These are phyloP conservation scores for Oncorhynchus clarkii DNA, from an alignment of 2,113 vertebrate genomes.

Conservation along the genomic window DNA sequence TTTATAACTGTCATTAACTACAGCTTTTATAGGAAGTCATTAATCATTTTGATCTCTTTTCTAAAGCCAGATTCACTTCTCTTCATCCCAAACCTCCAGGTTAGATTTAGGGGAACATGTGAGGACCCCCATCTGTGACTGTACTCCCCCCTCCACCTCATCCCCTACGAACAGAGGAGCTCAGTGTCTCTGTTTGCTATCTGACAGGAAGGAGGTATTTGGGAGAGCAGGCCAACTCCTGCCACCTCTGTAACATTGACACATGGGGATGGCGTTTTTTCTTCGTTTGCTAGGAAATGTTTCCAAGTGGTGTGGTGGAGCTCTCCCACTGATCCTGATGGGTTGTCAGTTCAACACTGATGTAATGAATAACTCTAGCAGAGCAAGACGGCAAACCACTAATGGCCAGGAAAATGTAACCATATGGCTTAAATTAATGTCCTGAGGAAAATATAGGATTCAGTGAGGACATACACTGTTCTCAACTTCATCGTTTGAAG, in stretches of 20 bases:
- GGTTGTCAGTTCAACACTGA: constrained; percentile 67
- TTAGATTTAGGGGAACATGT: background rate
- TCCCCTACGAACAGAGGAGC: too few species aligned
- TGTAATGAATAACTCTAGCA: constrained; percentile 78
- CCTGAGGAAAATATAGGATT: constrained; percentile 45
- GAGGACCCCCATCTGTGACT: too few species aligned
- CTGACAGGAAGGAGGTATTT: too few species aligned
- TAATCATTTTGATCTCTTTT: constrained; percentile 68
- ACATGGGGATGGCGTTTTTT: constrained; percentile 14
- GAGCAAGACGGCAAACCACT: constrained; percentile 63
- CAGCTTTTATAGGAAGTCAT: constrained; percentile 75
- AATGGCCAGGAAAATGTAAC: constrained; percentile 66
- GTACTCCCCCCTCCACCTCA: too few species aligned
- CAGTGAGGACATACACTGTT: constrained; percentile 19
- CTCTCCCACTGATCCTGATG: constrained; percentile 61
- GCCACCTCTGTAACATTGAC: background rate
- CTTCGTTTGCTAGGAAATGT: constrained; percentile 59
- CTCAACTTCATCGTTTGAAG: constrained; percentile 10
- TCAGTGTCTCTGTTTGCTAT: too few species aligned
- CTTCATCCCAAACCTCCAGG: constrained; percentile 18
- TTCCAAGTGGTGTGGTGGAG: constrained; percentile 56
- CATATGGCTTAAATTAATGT: constrained; percentile 66
- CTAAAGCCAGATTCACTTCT: constrained; percentile 38
- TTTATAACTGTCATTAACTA: constrained; percentile 82
- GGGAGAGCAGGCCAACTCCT: too few species aligned